phyloP scores from a whole-genome alignment of 2,888 invertebrate genomes.

The Folsomia candida region DNA sequence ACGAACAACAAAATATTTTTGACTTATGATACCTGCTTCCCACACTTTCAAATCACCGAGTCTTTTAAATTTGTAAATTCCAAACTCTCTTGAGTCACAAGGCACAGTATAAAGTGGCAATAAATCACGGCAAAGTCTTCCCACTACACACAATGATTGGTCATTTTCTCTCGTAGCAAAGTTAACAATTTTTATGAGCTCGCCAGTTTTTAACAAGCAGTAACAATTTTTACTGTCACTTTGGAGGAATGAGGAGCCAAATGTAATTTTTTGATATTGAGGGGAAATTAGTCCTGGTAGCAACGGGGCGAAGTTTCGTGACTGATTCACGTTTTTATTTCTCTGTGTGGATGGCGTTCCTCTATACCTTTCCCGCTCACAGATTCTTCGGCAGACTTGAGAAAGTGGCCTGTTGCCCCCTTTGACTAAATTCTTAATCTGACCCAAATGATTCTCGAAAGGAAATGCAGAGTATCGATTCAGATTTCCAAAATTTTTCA shows the following conservation, averaged over 20 bases:
- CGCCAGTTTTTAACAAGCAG: background rate
- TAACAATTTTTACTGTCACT: background rate
- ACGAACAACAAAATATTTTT: too few relatives aligned
- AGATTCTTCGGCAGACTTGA: conserved; percentile 21
- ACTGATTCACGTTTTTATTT: too few relatives aligned
- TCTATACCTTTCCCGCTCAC: conserved; percentile 15
- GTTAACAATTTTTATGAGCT: background rate
- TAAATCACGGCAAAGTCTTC: background rate
- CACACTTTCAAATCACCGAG: too few relatives aligned
- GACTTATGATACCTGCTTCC: too few relatives aligned
- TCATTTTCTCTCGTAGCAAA: background rate
- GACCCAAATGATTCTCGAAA: conserved; percentile 47
- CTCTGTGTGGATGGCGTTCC: too few relatives aligned
- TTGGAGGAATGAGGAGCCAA: background rate
- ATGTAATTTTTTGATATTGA: background rate
- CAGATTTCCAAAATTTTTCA: conserved; percentile 39
- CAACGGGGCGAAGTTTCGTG: too few relatives aligned
- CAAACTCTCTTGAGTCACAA: too few relatives aligned
- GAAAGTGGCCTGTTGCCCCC: conserved; percentile 10
- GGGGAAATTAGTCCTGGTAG: too few relatives aligned
- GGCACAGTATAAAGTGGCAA: background rate
- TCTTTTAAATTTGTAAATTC: too few relatives aligned
- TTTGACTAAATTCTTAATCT: conserved; percentile 19
- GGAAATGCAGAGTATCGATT: conserved; percentile 46
- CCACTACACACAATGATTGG: background rate